These are phyloP conservation scores for Muntiacus reevesi DNA, from an alignment of 2,113 vertebrate genomes.

Conservation along the genomic window DNA sequence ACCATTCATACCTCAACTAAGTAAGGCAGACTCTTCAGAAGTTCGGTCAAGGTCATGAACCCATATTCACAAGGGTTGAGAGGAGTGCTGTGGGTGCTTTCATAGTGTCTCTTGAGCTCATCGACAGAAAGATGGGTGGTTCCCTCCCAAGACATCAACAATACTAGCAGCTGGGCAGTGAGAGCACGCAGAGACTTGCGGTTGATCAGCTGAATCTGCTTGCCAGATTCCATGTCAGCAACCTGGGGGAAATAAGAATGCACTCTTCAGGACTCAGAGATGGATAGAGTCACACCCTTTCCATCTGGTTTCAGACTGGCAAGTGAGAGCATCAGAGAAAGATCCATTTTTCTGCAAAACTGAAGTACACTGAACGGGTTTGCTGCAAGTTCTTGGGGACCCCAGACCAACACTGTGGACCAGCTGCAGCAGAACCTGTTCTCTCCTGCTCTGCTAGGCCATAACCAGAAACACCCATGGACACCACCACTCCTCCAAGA, in stretches of 20 bases:
- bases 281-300: too few species aligned
- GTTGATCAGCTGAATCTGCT: slow-evolving; percentile 95
- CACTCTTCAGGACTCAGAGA: neutral
- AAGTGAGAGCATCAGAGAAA: neutral
- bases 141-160: slow-evolving; percentile 94
- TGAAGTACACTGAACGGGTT: neutral
- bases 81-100: slow-evolving; percentile 75
- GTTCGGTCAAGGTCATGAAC: slow-evolving; percentile 93
- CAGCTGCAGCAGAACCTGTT: neutral
- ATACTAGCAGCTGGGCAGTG: slow-evolving; percentile 91
- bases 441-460: neutral
- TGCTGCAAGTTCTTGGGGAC: neutral
- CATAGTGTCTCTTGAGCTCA: slow-evolving; percentile 87
- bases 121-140: slow-evolving; percentile 83
- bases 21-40: slow-evolving; percentile 95
- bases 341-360: neutral
- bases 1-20: slow-evolving; percentile 88
- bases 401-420: neutral
- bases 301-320: neutral
- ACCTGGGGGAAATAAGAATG: slow-evolving; percentile 79
- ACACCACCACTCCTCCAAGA: neutral
- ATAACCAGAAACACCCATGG: neutral
- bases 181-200: slow-evolving; percentile 93
- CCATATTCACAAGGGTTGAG: slow-evolving; percentile 99
- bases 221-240: slow-evolving; percentile 85